Evolutionary conservation across 2,797 vertebrate species (phyloP).

Genomic region (Babyrousa celebensis): DNA sequence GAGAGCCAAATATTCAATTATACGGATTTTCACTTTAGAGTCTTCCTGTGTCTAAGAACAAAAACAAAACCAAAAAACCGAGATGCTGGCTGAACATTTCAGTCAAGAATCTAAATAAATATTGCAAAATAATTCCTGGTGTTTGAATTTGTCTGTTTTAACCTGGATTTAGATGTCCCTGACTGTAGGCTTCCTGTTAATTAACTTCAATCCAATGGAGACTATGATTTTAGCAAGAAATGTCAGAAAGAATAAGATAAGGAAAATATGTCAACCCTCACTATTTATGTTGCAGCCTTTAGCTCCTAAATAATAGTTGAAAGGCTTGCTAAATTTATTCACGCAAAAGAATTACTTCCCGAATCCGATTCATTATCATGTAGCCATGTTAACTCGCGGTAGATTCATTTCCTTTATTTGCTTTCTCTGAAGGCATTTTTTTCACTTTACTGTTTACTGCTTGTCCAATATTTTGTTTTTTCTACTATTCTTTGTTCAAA

Average conservation of each 20-base stretch:
- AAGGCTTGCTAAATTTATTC: slow-evolving; percentile 74
- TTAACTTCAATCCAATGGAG: slow-evolving; percentile 69
- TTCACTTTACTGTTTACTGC: slow-evolving; percentile 90
- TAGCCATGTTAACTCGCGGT: slow-evolving; percentile 78
- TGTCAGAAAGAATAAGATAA: slow-evolving; percentile 72
- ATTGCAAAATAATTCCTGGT: slow-evolving; percentile 29
- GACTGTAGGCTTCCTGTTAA: slow-evolving; percentile 47
- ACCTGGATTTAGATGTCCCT: slow-evolving; percentile 48
- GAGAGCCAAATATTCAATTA: slow-evolving; percentile 55
- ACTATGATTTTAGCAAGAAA: slow-evolving; percentile 72
- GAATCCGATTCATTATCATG: slow-evolving; percentile 81
- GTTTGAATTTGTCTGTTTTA: slow-evolving; percentile 67
- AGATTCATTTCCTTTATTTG: slow-evolving; percentile 82
- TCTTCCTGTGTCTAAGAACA: not conserved
- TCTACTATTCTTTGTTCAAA: slow-evolving; percentile 94
- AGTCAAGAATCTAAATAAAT: slow-evolving; percentile 44
- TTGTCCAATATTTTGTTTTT: slow-evolving; percentile 93
- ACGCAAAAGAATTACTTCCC: slow-evolving; percentile 79
- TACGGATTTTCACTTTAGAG: slow-evolving; percentile 63
- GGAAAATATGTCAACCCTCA: slow-evolving; percentile 62
- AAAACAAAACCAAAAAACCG: not conserved
- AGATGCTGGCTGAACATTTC: slow-evolving; percentile 11
- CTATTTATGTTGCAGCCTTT: slow-evolving; percentile 57
- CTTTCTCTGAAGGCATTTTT: slow-evolving; percentile 86
- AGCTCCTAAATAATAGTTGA: slow-evolving; percentile 75